Evolutionary conservation across 2,888 invertebrate species (phyloP).

Genomic region (Scaptomyza tumidula): DNA sequence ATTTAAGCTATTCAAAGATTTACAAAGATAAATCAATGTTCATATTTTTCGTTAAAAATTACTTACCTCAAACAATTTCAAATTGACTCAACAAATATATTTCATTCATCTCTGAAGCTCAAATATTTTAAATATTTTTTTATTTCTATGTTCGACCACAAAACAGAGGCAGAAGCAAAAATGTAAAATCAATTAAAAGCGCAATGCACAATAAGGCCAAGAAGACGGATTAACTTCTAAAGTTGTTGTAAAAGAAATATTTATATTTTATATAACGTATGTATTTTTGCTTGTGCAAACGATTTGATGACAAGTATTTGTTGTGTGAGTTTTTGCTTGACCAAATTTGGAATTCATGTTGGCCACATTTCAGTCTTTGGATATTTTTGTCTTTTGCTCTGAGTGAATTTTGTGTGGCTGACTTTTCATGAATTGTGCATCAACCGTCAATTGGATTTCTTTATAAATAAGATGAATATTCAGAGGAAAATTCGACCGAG

Average conservation of each 20-base stretch:
- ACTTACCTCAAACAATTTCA: neutral
- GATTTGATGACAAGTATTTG: constrained; percentile 1
- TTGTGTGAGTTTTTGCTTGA: neutral
- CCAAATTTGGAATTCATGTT: neutral
- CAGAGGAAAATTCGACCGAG: constrained; percentile 2
- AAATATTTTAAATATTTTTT: neutral
- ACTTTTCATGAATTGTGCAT: constrained; percentile 28
- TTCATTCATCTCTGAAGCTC: neutral
- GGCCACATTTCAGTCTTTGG: constrained; percentile 6
- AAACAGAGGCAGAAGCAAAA: constrained; percentile 18
- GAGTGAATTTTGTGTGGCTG: constrained; percentile 27
- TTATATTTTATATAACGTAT: neutral
- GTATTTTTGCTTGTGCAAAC: neutral
- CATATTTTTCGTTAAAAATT: neutral
- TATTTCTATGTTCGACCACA: constrained; percentile 2
- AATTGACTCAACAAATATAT: neutral
- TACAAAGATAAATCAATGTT: neutral
- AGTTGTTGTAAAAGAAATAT: constrained; percentile 1
- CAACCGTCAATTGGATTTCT: constrained; percentile 62
- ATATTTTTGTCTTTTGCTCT: constrained; percentile 4
- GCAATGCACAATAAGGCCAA: constrained; percentile 18
- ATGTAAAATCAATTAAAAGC: constrained; percentile 58
- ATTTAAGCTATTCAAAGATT: neutral
- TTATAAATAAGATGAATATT: constrained; percentile 41
- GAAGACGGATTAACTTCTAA: neutral